These are phyloP conservation scores for Escarpia spicata DNA, from an alignment of 2,888 invertebrate species.

Conservation along the genomic window DNA sequence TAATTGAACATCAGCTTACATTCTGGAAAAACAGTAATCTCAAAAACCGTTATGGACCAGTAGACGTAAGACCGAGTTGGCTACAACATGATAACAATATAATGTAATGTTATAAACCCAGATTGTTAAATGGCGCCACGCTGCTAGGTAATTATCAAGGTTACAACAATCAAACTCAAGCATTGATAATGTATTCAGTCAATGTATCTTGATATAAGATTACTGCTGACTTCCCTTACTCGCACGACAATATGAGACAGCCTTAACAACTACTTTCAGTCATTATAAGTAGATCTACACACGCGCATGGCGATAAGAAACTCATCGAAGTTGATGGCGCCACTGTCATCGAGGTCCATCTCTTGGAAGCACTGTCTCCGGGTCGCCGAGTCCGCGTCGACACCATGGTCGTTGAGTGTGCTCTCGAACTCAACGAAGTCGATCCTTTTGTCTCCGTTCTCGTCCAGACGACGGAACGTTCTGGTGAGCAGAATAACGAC, in stretches of 20 bases:
- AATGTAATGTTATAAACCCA: too few species aligned
- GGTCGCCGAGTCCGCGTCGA: slow-evolving; percentile 26
- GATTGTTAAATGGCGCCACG: too few species aligned
- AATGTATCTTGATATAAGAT: neutral
- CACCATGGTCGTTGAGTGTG: slow-evolving; percentile 25
- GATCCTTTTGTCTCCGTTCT: slow-evolving; percentile 36
- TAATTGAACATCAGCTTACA: too few species aligned
- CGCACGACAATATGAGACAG: neutral
- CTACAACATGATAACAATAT: too few species aligned
- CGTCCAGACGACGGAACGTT: slow-evolving; percentile 31
- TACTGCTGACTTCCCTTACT: neutral
- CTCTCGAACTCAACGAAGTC: slow-evolving; percentile 34
- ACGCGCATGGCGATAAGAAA: slow-evolving; percentile 38
- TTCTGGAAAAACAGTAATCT: too few species aligned
- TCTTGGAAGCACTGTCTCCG: slow-evolving; percentile 26
- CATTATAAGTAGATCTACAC: neutral
- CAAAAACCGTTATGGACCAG: too few species aligned
- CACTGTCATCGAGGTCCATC: slow-evolving; percentile 31
- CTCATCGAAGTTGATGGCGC: slow-evolving; percentile 36
- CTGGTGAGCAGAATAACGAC: slow-evolving; percentile 18
- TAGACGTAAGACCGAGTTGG: too few species aligned
- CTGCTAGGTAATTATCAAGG: neutral
- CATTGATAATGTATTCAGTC: neutral
- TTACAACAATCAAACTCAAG: neutral
- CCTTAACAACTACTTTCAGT: neutral